Evolutionary conservation across 2,113 vertebrate genomes (phyloP).

Genomic region (Leiothrix lutea): DNA sequence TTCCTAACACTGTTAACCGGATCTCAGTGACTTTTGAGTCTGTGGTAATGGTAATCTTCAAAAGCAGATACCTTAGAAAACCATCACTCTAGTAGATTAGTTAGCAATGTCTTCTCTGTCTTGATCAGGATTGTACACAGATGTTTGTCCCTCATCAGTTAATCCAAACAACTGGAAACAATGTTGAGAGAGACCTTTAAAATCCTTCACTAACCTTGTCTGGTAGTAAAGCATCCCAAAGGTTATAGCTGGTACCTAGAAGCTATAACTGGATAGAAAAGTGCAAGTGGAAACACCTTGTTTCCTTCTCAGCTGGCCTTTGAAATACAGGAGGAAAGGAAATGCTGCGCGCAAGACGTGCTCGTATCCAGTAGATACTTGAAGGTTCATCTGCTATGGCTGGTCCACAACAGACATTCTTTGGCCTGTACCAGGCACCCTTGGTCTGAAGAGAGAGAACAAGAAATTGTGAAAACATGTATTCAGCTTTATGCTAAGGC

Average conservation of each 20-base stretch:
- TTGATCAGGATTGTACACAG: not conserved
- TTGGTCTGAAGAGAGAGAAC: not conserved
- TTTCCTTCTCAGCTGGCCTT: not conserved
- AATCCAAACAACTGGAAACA: not conserved
- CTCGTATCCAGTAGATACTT: not conserved
- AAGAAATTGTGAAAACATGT: not conserved
- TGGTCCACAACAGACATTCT: not conserved
- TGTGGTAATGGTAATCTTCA: not conserved
- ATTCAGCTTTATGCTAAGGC: not conserved
- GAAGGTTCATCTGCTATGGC: not conserved
- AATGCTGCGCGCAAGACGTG: not conserved
- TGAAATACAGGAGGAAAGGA: not conserved
- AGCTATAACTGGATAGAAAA: not conserved
- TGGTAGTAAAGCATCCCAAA: not conserved
- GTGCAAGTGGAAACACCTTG: not conserved
- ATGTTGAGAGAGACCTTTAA: not conserved
- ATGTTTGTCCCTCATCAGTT: not conserved
- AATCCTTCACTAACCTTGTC: not conserved
- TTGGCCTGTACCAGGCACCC: not conserved
- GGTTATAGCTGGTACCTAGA: not conserved
- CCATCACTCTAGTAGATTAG: not conserved
- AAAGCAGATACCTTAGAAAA: not conserved
- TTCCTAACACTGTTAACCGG: not conserved
- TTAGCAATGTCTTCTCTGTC: not conserved
- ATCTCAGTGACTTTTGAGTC: not conserved